These are phyloP conservation scores for Sphenopsis melanotis DNA, from an alignment of 2,797 vertebrate species.

Conservation along the genomic window DNA sequence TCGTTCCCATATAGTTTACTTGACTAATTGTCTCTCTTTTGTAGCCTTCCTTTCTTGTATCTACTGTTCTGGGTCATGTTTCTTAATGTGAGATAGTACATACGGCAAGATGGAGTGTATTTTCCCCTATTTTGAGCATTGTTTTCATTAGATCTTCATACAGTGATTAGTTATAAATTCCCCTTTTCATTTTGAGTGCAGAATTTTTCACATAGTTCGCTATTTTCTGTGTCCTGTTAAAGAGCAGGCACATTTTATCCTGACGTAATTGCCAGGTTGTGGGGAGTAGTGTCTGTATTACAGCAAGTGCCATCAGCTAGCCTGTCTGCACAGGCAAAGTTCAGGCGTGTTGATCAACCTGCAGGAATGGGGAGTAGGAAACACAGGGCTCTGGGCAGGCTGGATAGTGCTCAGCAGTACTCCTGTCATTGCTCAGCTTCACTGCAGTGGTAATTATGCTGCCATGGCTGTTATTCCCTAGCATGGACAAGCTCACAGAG, in stretches of 20 bases:
- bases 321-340: background rate
- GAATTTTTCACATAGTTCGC: background rate
- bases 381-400: background rate
- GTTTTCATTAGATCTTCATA: background rate
- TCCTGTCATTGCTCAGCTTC: background rate
- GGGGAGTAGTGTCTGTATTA: background rate
- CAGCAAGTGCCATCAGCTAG: background rate
- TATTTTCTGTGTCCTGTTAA: background rate
- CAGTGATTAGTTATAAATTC: background rate
- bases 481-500: background rate
- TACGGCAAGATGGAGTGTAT: background rate
- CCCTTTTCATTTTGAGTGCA: background rate
- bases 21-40: background rate
- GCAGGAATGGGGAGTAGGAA: background rate
- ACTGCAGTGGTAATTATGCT: fast-evolving
- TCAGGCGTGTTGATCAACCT: background rate
- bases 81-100: background rate
- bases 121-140: background rate
- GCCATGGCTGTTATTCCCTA: background rate
- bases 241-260: background rate
- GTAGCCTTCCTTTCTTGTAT: background rate
- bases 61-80: background rate
- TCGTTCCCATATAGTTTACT: conserved; percentile 11
- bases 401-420: background rate
- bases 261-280: background rate